A percentile compares a stretch with the other conserved stretches of the same genome.
Conservation (phyloP, 2,797 vertebrate species). For the Gallinago stenura region DNA sequence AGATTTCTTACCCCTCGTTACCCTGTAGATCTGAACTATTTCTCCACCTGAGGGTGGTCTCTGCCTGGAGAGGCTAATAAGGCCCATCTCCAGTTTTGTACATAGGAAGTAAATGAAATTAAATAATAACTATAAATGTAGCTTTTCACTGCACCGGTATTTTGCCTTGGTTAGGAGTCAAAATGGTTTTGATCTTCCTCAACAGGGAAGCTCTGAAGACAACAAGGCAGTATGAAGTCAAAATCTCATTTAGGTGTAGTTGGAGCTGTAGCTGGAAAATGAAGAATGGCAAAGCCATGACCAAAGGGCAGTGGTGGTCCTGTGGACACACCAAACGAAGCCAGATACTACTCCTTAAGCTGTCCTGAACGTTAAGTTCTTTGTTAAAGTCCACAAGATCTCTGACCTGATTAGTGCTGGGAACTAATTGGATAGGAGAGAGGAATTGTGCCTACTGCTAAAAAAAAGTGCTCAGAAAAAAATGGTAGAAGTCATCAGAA, state of each 20-base stretch:
- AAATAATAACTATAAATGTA: neutral
- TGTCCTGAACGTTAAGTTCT: neutral
- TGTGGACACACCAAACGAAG: rapidly evolving
- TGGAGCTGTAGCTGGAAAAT: neutral
- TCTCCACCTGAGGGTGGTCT: neutral
- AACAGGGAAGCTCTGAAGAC: neutral
- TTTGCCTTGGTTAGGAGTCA: neutral
- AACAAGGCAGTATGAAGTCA: neutral
- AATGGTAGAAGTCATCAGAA: neutral
- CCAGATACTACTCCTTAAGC: neutral
- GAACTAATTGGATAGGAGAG: neutral
- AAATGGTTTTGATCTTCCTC: neutral
- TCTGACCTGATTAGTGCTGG: neutral
- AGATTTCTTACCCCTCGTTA: neutral
- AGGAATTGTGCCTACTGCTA: neutral
- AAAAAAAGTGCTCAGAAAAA: neutral
- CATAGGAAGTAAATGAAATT: neutral
- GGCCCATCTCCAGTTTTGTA: neutral
- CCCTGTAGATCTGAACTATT: neutral
- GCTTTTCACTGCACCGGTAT: rapidly evolving
- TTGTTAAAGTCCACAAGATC: neutral
- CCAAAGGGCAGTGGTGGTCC: neutral
- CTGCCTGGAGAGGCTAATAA: neutral
- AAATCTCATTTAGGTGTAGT: neutral
- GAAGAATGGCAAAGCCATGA: neutral